Conservation (phyloP, 2,888 invertebrate species). For the Frankliniella intonsa region DNA sequence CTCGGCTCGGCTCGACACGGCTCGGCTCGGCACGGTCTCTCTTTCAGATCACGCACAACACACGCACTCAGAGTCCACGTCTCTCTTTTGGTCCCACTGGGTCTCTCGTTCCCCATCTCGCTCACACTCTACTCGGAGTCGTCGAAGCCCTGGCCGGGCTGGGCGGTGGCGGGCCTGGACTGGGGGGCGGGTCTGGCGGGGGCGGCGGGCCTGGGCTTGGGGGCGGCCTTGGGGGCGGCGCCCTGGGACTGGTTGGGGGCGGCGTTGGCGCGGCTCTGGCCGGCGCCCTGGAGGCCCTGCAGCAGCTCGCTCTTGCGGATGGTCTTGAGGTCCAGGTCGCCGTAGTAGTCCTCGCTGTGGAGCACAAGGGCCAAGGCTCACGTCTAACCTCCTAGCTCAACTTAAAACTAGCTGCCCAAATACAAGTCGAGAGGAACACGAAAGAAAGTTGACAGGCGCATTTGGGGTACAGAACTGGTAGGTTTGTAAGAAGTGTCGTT, state of each 20-base stretch:
- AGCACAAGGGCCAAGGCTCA: slow-evolving; percentile 38
- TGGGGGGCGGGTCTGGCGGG: slow-evolving; percentile 46
- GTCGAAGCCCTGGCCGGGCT: slow-evolving; percentile 36
- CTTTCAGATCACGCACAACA: neutral
- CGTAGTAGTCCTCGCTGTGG: slow-evolving; percentile 95
- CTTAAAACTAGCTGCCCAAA: too few relatives aligned
- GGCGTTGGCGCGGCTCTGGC: slow-evolving; percentile 38
- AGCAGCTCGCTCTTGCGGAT: slow-evolving; percentile 91
- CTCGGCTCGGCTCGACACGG: neutral
- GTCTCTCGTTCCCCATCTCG: neutral
- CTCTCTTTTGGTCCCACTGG: neutral
- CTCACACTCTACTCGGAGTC: slow-evolving; percentile 34
- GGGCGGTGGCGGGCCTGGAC: slow-evolving; percentile 46
- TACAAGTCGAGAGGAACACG: too few relatives aligned
- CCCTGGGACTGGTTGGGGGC: slow-evolving; percentile 43
- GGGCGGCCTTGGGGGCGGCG: slow-evolving; percentile 49
- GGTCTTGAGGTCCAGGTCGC: slow-evolving; percentile 89
- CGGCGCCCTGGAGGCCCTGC: slow-evolving; percentile 67
- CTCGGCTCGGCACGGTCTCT: neutral
- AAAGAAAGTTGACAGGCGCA: slow-evolving; percentile 31
- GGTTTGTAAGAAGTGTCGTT: too few relatives aligned
- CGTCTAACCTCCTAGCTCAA: neutral
- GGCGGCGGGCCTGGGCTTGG: slow-evolving; percentile 39
- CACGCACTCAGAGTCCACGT: slow-evolving; percentile 10
- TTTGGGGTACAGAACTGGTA: slow-evolving; percentile 30